These are phyloP conservation scores for Pemphigus obesinymphae DNA, from an alignment of 1,140 invertebrate species.

Conservation along the genomic window DNA sequence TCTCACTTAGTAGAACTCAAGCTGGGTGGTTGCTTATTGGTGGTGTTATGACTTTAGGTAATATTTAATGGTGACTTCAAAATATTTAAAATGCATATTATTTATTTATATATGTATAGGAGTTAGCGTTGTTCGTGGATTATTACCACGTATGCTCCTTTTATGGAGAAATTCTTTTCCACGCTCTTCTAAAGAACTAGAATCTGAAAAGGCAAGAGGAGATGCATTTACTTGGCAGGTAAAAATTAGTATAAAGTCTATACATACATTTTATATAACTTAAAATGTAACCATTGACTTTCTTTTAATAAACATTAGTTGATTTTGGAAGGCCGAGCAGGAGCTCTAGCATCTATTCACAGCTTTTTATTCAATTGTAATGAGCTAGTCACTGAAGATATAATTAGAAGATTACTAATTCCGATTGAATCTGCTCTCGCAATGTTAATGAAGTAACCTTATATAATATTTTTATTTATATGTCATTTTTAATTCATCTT, in stretches of 20 bases:
- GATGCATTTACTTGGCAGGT: conserved; percentile 98
- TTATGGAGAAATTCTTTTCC: conserved; percentile 98
- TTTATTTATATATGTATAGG: conserved; percentile 54
- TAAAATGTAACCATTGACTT: not conserved
- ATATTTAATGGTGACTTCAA: conserved; percentile 31
- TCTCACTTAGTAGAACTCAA: conserved; percentile 90
- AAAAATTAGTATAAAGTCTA: not conserved
- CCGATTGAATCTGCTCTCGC: conserved; percentile 91
- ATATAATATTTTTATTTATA: conserved; percentile 22
- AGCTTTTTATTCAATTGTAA: conserved; percentile 88
- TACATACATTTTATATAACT: not conserved
- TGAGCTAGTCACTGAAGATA: conserved; percentile 85
- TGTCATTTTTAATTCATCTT: not conserved
- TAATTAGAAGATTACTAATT: conserved; percentile 76
- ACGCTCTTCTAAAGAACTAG: conserved; percentile 88
- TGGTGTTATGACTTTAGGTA: conserved; percentile 92
- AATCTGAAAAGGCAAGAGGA: conserved; percentile 93
- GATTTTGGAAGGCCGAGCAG: conserved; percentile 90
- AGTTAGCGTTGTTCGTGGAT: conserved; percentile 78
- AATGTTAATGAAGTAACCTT: conserved; percentile 86
- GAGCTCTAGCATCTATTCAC: conserved; percentile 91
- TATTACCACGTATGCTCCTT: conserved; percentile 86
- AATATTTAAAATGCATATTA: not conserved
- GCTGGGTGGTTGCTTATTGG: conserved; percentile 97
- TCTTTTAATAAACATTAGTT: conserved; percentile 54